Base-by-base conservation (phyloP, 2,888 invertebrate species). In the Congeria kusceri region DNA sequence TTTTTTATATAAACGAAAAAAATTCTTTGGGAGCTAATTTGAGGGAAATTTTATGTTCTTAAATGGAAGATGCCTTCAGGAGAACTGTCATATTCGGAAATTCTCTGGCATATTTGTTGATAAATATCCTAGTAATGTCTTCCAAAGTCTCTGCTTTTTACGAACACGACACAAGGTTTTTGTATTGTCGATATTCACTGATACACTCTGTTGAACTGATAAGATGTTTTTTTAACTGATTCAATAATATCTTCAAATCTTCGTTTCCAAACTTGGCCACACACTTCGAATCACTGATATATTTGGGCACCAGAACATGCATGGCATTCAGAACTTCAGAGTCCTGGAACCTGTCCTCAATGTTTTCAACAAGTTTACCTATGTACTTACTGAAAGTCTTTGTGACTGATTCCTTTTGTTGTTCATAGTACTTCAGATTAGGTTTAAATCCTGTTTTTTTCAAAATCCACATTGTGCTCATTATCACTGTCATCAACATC, bases 101-200 rank as follows among this genome's bases (percentile, higher is more conserved):
- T 39, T 61, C 44, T n/a, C 69, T 64, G 32, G n/a, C n/a, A 57
- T 75, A 68, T 11, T 32, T 32, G 5, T 4, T 32, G 4, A 32
- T 32, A 11, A 11, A 3, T 44, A 15, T 73, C 11, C 32, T 32
- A 11, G 32, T 32, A 7, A 32, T 32, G 32, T 4, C 32, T 32
- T 32, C 32, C 11, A 32, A 11, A 7, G 32, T 32, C 32, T 32
- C 32, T 32, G 32, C 11, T 32, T 32, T 23, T n/a, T 32, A 72
- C 3, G 47, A 63, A n/a, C 66, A 59, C 15, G 44, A 5, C 5
- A 77, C 72, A 39, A 77, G 47, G 3, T 67, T 56, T 63, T 72
- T 77, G 59, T 77, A 77, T 63, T 77, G 77, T 32, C 57, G 66
- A 39, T 72, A 77, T 49, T 72, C 77, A 53, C 44, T 39, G n/a